These are phyloP conservation scores for Tachycineta bicolor DNA, from an alignment of 2,113 vertebrate species.

Conservation along the genomic window DNA sequence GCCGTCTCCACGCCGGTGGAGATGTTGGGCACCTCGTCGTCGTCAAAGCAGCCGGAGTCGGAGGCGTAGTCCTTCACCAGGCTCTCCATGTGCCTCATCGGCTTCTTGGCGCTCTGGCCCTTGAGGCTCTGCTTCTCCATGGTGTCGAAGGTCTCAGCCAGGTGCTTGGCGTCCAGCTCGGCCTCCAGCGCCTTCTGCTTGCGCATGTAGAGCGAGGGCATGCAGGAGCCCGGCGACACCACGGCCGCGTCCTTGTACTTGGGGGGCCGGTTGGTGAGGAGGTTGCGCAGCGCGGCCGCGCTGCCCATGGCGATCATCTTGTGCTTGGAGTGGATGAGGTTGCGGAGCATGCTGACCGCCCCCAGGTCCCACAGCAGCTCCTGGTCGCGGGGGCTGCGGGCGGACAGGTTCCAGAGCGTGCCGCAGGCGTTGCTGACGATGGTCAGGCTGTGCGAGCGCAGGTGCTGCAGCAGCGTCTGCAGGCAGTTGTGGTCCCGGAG, in stretches of 20 bases:
- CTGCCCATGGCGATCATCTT: slow-evolving; percentile 99
- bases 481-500: slow-evolving; percentile 96
- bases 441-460: slow-evolving; percentile 96
- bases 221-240: slow-evolving; percentile 89
- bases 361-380: slow-evolving; percentile 97
- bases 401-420: slow-evolving; percentile 97
- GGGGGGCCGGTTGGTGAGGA: slow-evolving; percentile 90
- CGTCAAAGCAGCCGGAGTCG: slow-evolving; percentile 95
- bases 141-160: slow-evolving; percentile 90
- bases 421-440: slow-evolving; percentile 98
- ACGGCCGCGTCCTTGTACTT: slow-evolving; percentile 90
- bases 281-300: slow-evolving; percentile 92
- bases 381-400: slow-evolving; percentile 90
- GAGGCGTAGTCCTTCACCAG: slow-evolving; percentile 95
- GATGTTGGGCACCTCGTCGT: slow-evolving; percentile 90
- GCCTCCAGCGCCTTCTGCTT: slow-evolving; percentile 97
- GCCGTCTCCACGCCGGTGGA: slow-evolving; percentile 83
- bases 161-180: slow-evolving; percentile 89
- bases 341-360: slow-evolving; percentile 94
- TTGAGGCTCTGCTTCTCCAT: slow-evolving; percentile 90
- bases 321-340: slow-evolving; percentile 98
- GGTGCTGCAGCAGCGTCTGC: slow-evolving; percentile 94
- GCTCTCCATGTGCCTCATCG: slow-evolving; percentile 87
- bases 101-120: slow-evolving; percentile 81
- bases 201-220: slow-evolving; percentile 93